Evolutionary conservation across 2,797 vertebrate genomes (phyloP), one percentile per base, ranked within the genome.

Genomic region (Smutsia gigantea): DNA sequence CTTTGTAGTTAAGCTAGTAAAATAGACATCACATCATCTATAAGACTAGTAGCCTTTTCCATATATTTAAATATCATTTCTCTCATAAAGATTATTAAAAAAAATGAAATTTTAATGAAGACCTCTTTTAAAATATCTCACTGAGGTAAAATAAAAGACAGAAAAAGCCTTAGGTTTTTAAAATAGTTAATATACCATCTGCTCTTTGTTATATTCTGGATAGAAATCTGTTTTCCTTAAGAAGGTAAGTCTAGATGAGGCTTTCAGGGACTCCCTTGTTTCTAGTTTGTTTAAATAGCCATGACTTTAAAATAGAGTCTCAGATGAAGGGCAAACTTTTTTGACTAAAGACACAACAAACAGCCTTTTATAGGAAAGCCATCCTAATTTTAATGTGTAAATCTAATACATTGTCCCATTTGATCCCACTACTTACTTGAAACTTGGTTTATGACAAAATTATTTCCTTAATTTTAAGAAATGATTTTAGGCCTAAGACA

Each of bases 41-140:
- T 51, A 34, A 96, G 34, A 90, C 85, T 53, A 83, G 64, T 51
- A 94, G 87, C 29, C 21, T 94, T 96, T 81, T 94, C 15, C 55
- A 21, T 92, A 83, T 0, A 49, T 89, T 93, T 92, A 34, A 71
- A 95, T 82, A 64, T 18, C 55, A 82, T 25, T 75, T 82, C 13
- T 94, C 29, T 86, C 29, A 66, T 63, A 79, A 89, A 59, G 72
- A 89, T 51, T 87, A 83, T 87, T 63, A 85, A 75, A 82, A 87
- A 46, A 85, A 49, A 61, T 83, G 13, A 78, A 90, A 93, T 85
- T 87, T 81, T 87, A 96, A 72, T 92, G 31, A 82, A 93, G 83
- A 86, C 25, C 12, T 15, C 29, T 90, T 64, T 7, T 9, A 77
- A 92, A 82, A 69, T 39, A 88, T 57, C 10, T 71, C 55, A 37